These are phyloP conservation scores for Talpa occidentalis DNA, from an alignment of 2,113 vertebrate species.

Conservation along the genomic window DNA sequence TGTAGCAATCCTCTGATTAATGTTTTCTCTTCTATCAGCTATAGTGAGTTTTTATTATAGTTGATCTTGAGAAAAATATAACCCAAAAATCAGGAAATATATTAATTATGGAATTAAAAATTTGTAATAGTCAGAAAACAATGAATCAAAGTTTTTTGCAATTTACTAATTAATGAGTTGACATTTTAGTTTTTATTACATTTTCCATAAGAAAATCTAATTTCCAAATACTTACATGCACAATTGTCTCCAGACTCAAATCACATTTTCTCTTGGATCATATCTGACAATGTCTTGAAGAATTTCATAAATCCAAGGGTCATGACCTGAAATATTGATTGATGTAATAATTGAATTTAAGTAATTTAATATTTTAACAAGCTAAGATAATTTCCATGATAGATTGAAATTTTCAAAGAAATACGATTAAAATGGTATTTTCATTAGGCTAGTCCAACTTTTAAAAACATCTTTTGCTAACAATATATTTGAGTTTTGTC, in stretches of 20 bases:
- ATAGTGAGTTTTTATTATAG: background rate
- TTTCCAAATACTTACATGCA: conserved; percentile 69
- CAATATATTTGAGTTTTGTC: background rate
- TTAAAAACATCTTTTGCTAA: background rate
- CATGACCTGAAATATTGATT: conserved; percentile 60
- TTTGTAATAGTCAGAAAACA: background rate
- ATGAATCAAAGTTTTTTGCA: conserved; percentile 26
- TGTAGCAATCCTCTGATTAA: background rate
- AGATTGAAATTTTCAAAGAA: background rate
- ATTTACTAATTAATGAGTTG: conserved; percentile 47
- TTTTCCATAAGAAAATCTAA: conserved; percentile 63
- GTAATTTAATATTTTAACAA: background rate
- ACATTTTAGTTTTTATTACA: conserved; percentile 58
- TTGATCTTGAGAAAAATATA: conserved; percentile 48
- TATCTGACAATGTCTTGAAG: background rate
- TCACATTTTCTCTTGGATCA: conserved; percentile 51
- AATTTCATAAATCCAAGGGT: conserved; percentile 58
- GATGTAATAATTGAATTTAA: conserved; percentile 2
- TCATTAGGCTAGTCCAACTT: conserved; percentile 21
- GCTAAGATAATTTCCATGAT: background rate
- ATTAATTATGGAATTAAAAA: conserved; percentile 25
- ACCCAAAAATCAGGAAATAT: conserved; percentile 23
- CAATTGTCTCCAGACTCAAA: conserved; percentile 63
- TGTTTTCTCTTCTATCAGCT: conserved; percentile 16
- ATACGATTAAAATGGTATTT: background rate